Base-by-base conservation (phyloP, 2,888 invertebrate species). In the Heliconius sara region DNA sequence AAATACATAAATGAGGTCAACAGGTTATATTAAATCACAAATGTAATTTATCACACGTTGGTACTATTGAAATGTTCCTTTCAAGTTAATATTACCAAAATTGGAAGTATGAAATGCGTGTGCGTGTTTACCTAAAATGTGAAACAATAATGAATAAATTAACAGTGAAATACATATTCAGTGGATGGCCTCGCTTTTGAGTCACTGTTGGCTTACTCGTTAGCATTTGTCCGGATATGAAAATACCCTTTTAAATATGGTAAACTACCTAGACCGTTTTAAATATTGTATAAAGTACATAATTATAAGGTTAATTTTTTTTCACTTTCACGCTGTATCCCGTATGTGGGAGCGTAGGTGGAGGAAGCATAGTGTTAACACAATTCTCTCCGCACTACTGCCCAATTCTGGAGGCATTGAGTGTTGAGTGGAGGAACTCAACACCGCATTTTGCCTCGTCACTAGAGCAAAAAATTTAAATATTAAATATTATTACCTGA, bases 131-230 rank as follows among this genome's bases (percentile, higher is more conserved):
- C 80, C 78, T 79, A 81, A 79, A 80, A 78, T 66, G 79, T 63
- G 77, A 25, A 52, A 78, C 79, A 79, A 80, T 80, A 76, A 79
- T 39, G 81, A 76, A 81, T 79, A 79, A 79, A 79, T 82, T 71
- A 81, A 76, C 77, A 65, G 57, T 78, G 79, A 80, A 80, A 79
- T 66, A 79, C 52, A 76, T 82, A 81, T 78, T 72, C 77, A 76
- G 70, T 27, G 39, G 70, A 68, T 72, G 76, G 68, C 78, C 78
- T 76, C 76, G 34, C 66, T 34, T 72, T 74, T 79, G 68, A 72
- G 75, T 79, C 66, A 52, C 77, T 77, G 27, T n/a, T 47, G 25
- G 60, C 34, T 39, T 43, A 75, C 43, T 75, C 63, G 65, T 75
- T 43, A 47, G 22, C 65, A 66, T 60, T 76, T 72, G 22, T 70